These are phyloP conservation scores for Tapirus terrestris DNA, from an alignment of 2,113 vertebrate species.

Conservation along the genomic window DNA sequence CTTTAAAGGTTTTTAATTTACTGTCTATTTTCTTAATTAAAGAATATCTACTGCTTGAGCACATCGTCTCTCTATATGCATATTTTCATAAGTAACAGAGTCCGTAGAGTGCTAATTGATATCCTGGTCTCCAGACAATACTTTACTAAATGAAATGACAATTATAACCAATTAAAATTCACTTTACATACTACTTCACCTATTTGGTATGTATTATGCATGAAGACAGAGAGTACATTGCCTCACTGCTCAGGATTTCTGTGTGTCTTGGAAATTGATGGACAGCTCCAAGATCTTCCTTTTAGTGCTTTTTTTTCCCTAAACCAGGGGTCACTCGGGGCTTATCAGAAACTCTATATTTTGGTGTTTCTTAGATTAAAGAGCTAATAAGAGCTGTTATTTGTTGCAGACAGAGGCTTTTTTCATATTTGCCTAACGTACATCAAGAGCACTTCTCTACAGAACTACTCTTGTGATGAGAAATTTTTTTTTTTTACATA, in stretches of 20 bases:
- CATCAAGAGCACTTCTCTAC: conserved; percentile 71
- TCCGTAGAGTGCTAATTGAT: conserved; percentile 93
- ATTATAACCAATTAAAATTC: conserved; percentile 95
- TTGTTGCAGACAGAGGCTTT: conserved; percentile 71
- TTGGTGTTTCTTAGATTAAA: conserved; percentile 75
- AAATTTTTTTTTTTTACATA: conserved; percentile 71
- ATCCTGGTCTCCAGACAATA: conserved; percentile 92
- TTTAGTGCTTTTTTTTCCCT: conserved; percentile 61
- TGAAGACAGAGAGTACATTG: conserved; percentile 88
- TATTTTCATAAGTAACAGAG: conserved; percentile 92
- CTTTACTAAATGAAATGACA: conserved; percentile 94
- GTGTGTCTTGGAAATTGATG: conserved; percentile 87
- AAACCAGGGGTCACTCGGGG: conserved; percentile 81
- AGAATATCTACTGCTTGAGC: conserved; percentile 87
- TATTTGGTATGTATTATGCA: conserved; percentile 93
- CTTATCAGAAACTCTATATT: conserved; percentile 81
- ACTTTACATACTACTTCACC: conserved; percentile 92
- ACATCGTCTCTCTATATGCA: conserved; percentile 88
- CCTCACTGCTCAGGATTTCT: conserved; percentile 87
- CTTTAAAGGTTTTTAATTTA: conserved; percentile 92
- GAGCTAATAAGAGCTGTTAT: conserved; percentile 78
- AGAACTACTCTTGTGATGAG: conserved; percentile 62
- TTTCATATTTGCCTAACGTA: conserved; percentile 76
- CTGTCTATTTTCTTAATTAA: conserved; percentile 91
- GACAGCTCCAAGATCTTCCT: conserved; percentile 88